Evolutionary conservation across 2,797 vertebrate species (phyloP), one percentile per base, ranked within the genome.

Genomic region (Ctenosaura bakeri): DNA sequence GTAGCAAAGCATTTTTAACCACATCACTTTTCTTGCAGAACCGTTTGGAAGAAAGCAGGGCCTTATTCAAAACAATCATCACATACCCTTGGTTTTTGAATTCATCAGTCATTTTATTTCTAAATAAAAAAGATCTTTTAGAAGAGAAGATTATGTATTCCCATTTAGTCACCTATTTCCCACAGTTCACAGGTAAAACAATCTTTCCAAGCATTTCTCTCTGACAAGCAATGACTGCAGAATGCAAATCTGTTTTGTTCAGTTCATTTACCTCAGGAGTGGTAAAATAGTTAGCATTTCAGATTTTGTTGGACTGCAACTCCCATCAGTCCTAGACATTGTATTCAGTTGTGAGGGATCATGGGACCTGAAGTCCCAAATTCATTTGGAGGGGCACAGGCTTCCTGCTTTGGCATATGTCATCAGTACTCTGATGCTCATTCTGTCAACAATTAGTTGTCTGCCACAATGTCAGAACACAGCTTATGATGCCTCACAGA

Each of bases 1-100:
- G 74, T 29, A 16, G 74, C 59, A 56, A 52, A 69, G 71, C 22
- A 80, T 88, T 73, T 74, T 85, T 50, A 59, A 69, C 6, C 26
- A 46, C 82, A 42, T 74, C 90, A 85, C 6, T 91, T 91, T 83
- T 94, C 24, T 88, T 88, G 54, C 93, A 99, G 98, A 99, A 99
- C 92, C 97, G 97, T 35, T 99, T 98, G 98, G 98, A 99, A 97
- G 98, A 99, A 96, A 99, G 98, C 95, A 99, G 98, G 95, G 98
- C 98, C 56, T 95, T 99, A 95, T 98, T 99, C 96, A 98, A 98
- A 97, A 99, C 98, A 93, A 98, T 99, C 96, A 98, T 99, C 94
- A 98, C 98, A 12, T 98, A 98, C 38, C 98, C 98, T 35, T 99
- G 98, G 98, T 99, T 99, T 97, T 97, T 98, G 94, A 97, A 97